A percentile compares a stretch with the other conserved stretches of the same genome.
phyloP scores from a whole-genome alignment of 2,888 invertebrate genomes.

The Mimumesa dahlbomi region DNA sequence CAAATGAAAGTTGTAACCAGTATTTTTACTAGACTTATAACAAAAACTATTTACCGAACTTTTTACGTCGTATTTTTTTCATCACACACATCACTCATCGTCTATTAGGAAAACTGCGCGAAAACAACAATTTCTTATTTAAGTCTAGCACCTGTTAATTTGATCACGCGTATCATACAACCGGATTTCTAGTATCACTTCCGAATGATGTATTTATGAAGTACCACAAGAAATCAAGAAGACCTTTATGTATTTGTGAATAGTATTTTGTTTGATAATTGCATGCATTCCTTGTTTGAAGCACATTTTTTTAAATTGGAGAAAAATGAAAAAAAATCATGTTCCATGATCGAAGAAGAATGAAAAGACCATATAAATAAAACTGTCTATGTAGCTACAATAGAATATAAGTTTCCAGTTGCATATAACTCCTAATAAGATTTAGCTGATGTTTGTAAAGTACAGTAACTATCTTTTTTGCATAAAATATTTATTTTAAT shows the following conservation, averaged over 20 bases:
- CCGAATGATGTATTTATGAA: slow-evolving; percentile 21
- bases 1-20: slow-evolving; percentile 62
- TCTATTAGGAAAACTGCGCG: slow-evolving; percentile 10
- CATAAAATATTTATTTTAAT: slow-evolving; percentile 64
- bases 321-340: slow-evolving; percentile 25
- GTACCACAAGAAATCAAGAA: slow-evolving; percentile 11
- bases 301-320: slow-evolving; percentile 31
- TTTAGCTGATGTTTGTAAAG: slow-evolving; percentile 52
- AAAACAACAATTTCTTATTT: slow-evolving; percentile 5
- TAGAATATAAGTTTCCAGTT: slow-evolving; percentile 44
- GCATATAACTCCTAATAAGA: slow-evolving; percentile 40
- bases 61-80: slow-evolving; percentile 41
- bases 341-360: slow-evolving; percentile 34
- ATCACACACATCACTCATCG: slow-evolving; percentile 13
- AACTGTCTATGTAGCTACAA: slow-evolving; percentile 34
- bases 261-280: slow-evolving; percentile 41
- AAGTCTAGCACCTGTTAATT: slow-evolving; percentile 42
- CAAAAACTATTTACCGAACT: slow-evolving; percentile 28
- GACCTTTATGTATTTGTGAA: slow-evolving; percentile 33
- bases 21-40: slow-evolving; percentile 62
- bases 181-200: slow-evolving; percentile 17
- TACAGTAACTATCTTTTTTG: slow-evolving; percentile 50
- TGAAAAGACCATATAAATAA: slow-evolving; percentile 35
- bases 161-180: slow-evolving; percentile 29
- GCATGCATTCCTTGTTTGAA: slow-evolving; percentile 53